Conservation (phyloP, 1,140 invertebrate genomes). For the Oncopodura yosiiana region DNA sequence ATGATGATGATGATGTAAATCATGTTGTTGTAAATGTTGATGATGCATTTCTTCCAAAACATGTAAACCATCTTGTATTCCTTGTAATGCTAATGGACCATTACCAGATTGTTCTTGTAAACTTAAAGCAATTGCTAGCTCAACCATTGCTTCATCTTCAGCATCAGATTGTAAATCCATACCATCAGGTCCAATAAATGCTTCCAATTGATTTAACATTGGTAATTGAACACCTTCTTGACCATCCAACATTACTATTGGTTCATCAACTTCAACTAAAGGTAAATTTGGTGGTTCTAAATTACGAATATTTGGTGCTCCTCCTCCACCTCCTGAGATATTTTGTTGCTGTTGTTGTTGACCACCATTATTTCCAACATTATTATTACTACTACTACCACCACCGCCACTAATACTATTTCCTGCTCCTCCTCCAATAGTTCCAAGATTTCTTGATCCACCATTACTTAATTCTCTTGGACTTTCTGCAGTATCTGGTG, state of each 20-base stretch:
- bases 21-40: constrained; percentile 34
- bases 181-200: constrained; percentile 49
- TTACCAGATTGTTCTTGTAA: constrained; percentile 61
- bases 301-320: background rate
- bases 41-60: constrained; percentile 41
- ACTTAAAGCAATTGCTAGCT: constrained; percentile 87
- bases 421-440: background rate
- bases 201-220: constrained; percentile 53
- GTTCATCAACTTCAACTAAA: constrained; percentile 33
- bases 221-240: constrained; percentile 17
- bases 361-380: no score
- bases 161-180: constrained; percentile 80
- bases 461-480: constrained; percentile 14
- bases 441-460: background rate
- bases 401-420: no score
- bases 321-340: background rate
- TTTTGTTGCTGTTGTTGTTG: no score
- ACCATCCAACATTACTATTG: constrained; percentile 28
- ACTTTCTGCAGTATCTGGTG: constrained; percentile 29
- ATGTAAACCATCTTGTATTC: constrained; percentile 43
- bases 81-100: constrained; percentile 44
- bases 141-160: constrained; percentile 92
- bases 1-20: constrained; percentile 29
- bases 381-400: no score
- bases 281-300: constrained; percentile 16